These are phyloP conservation scores for Drosophila orena DNA, from an alignment of 1,140 invertebrate genomes.

Conservation along the genomic window DNA sequence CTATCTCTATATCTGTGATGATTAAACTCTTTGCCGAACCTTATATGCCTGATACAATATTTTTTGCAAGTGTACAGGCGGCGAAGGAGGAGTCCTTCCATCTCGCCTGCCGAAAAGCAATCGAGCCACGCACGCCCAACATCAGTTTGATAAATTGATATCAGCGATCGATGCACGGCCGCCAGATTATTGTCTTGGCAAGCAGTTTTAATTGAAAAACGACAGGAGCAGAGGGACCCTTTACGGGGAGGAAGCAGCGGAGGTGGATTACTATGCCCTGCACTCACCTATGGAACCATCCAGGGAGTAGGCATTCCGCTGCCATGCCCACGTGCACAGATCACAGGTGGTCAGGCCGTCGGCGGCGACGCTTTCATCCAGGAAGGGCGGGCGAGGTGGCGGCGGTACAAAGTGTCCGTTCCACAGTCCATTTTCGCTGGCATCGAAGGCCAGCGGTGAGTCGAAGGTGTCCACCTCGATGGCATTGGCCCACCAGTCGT, in stretches of 20 bases:
- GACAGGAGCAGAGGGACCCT: slow-evolving; percentile 12
- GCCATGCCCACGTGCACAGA: slow-evolving; percentile 89
- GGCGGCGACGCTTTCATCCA: slow-evolving; percentile 87
- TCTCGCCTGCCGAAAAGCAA: slow-evolving; percentile 71
- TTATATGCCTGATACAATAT: neutral
- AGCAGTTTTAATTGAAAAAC: slow-evolving; percentile 79
- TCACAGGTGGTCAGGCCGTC: slow-evolving; percentile 90
- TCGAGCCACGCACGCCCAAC: slow-evolving; percentile 80
- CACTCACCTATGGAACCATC: slow-evolving; percentile 83
- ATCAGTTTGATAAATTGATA: slow-evolving; percentile 84
- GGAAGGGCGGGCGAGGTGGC: slow-evolving; percentile 88
- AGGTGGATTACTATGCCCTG: neutral
- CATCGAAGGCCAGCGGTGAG: slow-evolving; percentile 87
- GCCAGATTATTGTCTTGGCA: slow-evolving; percentile 71
- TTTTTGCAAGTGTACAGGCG: slow-evolving; percentile 7
- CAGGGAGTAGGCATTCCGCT: slow-evolving; percentile 83
- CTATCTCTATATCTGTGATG: too few species aligned
- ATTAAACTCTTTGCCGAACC: too few species aligned
- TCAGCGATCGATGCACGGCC: slow-evolving; percentile 72
- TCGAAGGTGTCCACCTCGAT: slow-evolving; percentile 84
- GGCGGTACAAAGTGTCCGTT: slow-evolving; percentile 89
- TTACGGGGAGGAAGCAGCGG: neutral
- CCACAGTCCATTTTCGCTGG: slow-evolving; percentile 88
- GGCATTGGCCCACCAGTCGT: slow-evolving; percentile 84
- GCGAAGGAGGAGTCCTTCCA: slow-evolving; percentile 30